Conservation (phyloP, 23 tunicate genomes). For the Botrylloides violaceus region DNA sequence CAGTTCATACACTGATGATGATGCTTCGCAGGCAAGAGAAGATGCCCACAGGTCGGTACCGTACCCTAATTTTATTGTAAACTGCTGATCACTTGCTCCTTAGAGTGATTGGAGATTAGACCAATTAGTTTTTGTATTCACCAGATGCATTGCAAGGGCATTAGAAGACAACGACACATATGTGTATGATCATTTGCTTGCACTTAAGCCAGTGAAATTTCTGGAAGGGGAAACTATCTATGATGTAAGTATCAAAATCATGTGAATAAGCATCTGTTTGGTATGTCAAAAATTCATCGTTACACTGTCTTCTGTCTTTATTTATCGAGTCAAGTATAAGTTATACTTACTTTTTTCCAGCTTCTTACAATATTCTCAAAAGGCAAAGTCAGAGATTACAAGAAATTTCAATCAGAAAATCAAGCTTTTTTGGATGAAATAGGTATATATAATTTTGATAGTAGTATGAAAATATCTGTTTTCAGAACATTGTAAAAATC, state of each 20-base stretch:
- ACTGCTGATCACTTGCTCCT: background rate
- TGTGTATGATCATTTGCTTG: constrained; percentile 61
- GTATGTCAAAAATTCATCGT: too few relatives aligned
- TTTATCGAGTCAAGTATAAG: too few relatives aligned
- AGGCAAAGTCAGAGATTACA: constrained; percentile 66
- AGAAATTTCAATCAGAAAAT: constrained; percentile 56
- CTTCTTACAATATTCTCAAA: constrained; percentile 65
- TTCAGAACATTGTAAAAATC: too few relatives aligned
- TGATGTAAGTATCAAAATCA: constrained; percentile 61
- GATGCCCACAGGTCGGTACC: constrained; percentile 59
- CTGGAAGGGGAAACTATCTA: constrained; percentile 62
- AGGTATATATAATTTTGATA: too few relatives aligned
- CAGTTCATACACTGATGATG: constrained; percentile 55
- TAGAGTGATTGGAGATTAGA: constrained; percentile 3
- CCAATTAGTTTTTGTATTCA: background rate
- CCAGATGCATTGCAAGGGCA: constrained; percentile 73
- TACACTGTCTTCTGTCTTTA: too few relatives aligned
- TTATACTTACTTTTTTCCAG: too few relatives aligned
- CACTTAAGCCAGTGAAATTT: constrained; percentile 64
- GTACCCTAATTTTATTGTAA: background rate
- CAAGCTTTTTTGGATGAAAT: constrained; percentile 30
- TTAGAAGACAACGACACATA: constrained; percentile 50
- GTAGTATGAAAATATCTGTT: too few relatives aligned
- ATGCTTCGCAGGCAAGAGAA: constrained; percentile 74
- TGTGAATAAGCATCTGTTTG: too few relatives aligned